These are phyloP conservation scores for Knipowitschia caucasica DNA, from an alignment of 2,797 vertebrate species.

Conservation along the genomic window DNA sequence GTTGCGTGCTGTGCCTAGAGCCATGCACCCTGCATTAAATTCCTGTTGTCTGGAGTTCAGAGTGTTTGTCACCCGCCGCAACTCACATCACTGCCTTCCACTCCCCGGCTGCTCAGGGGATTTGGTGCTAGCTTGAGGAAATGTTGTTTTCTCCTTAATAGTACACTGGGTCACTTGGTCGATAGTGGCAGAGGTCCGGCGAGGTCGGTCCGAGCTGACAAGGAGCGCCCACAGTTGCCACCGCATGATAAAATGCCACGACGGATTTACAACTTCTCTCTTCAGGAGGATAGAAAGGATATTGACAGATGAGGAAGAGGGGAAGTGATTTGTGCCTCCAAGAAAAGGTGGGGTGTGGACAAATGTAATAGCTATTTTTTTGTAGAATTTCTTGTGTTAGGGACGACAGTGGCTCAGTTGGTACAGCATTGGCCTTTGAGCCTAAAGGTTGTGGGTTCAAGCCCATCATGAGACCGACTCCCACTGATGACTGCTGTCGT, in stretches of 20 bases:
- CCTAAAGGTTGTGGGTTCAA: too few relatives aligned
- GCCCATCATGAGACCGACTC: too few relatives aligned
- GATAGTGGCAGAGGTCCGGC: conserved; percentile 56
- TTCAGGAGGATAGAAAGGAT: conserved; percentile 19
- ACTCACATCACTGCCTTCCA: conserved; percentile 55
- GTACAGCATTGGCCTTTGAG: too few relatives aligned
- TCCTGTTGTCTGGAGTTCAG: conserved; percentile 72
- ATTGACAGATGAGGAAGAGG: conserved; percentile 23
- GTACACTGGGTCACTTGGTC: conserved; percentile 72
- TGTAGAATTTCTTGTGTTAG: too few relatives aligned
- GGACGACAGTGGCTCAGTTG: too few relatives aligned
- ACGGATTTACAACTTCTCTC: conserved; percentile 41
- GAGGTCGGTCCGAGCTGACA: conserved; percentile 57
- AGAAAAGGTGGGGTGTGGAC: conserved; percentile 12
- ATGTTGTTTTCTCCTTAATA: conserved; percentile 64
- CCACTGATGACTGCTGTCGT: too few relatives aligned
- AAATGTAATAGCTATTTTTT: not conserved
- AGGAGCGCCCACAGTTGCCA: conserved; percentile 39
- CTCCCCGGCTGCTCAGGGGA: conserved; percentile 48
- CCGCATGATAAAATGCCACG: conserved; percentile 52
- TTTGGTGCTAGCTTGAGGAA: conserved; percentile 46
- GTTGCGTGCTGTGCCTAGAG: conserved; percentile 58
- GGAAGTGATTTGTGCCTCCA: conserved; percentile 30
- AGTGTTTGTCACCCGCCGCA: conserved; percentile 74
- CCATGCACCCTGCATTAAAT: conserved; percentile 68